Evolutionary conservation across 2,797 vertebrate species (phyloP).

Genomic region (Aulostomus chinensis): DNA sequence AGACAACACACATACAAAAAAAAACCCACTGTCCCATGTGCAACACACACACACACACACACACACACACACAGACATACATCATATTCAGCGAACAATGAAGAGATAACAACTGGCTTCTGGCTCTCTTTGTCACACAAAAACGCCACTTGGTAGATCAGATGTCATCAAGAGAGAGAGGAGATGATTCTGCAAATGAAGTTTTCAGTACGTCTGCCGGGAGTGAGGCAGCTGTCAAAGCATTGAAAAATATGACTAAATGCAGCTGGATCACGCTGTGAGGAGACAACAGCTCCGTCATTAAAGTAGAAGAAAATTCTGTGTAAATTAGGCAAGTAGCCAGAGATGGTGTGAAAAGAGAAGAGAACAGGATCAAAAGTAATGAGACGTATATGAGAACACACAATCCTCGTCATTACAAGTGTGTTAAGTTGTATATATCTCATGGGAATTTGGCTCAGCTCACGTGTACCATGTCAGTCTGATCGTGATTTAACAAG

Average conservation of each 20-base stretch:
- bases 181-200: slow-evolving; percentile 39
- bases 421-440: too few relatives aligned
- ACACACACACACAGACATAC: not conserved
- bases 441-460: too few relatives aligned
- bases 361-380: slow-evolving; percentile 8
- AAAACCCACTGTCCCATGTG: too few relatives aligned
- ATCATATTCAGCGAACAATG: slow-evolving; percentile 43
- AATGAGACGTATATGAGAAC: too few relatives aligned
- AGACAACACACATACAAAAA: not conserved
- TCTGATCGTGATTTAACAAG: too few relatives aligned
- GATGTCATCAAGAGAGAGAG: slow-evolving; percentile 40
- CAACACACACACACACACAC: slow-evolving; percentile 2
- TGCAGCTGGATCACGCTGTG: slow-evolving; percentile 24
- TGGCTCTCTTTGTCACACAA: slow-evolving; percentile 43
- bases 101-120: slow-evolving; percentile 33
- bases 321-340: slow-evolving; percentile 30
- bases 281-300: slow-evolving; percentile 29
- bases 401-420: too few relatives aligned
- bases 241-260: slow-evolving; percentile 32
- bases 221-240: slow-evolving; percentile 19
- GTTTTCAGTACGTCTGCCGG: slow-evolving; percentile 26
- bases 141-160: slow-evolving; percentile 29
- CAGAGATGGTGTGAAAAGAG: slow-evolving; percentile 31
- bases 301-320: slow-evolving; percentile 30
- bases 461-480: too few relatives aligned